phyloP scores from a whole-genome alignment of 2,113 vertebrate species.

The Motacilla alba region DNA sequence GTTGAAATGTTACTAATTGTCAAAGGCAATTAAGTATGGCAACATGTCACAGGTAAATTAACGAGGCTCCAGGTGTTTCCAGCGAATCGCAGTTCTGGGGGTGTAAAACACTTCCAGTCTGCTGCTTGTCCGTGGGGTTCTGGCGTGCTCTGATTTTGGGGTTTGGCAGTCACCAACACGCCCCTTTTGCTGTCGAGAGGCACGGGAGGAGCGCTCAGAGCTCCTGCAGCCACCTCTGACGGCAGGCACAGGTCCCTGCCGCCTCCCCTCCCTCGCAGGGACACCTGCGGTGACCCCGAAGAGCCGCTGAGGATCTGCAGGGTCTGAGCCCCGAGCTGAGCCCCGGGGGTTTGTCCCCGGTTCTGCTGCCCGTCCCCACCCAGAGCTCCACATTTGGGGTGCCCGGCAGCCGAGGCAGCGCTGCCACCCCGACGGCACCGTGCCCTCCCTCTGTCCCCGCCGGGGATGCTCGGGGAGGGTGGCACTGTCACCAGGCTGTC shows the following conservation, averaged over 20 bases:
- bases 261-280: background rate
- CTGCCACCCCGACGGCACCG: background rate
- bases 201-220: fast-evolving
- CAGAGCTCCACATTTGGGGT: background rate
- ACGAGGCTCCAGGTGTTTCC: constrained; percentile 68
- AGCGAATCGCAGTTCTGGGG: background rate
- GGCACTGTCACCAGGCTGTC: background rate
- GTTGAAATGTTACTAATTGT: constrained; percentile 83
- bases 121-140: background rate
- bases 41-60: constrained; percentile 83
- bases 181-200: background rate
- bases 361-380: background rate
- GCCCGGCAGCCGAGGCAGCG: background rate
- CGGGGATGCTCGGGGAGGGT: background rate
- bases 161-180: fast-evolving
- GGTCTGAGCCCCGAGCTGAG: background rate
- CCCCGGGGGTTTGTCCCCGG: fast-evolving
- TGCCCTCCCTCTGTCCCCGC: background rate
- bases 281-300: background rate
- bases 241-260: fast-evolving
- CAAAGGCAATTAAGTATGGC: constrained; percentile 79
- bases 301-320: background rate
- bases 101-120: background rate
- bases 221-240: fast-evolving
- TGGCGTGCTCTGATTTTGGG: background rate